A percentile compares a stretch with the other conserved stretches of the same genome.
phyloP scores from a whole-genome alignment of 2,113 vertebrate species.

The Tychaedon coryphoeus region DNA sequence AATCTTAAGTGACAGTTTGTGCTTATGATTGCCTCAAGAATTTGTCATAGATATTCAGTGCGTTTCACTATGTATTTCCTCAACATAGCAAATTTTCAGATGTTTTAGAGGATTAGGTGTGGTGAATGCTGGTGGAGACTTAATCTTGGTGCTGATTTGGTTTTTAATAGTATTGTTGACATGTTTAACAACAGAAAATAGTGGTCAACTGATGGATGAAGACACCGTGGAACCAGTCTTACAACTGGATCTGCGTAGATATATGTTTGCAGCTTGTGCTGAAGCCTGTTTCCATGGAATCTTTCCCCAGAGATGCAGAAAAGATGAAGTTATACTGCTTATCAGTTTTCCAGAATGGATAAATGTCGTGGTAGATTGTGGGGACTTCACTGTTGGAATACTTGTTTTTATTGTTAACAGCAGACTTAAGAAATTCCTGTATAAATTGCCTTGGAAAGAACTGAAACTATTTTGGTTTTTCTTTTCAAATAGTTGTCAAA shows the following conservation, averaged over 20 bases:
- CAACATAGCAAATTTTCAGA: not conserved
- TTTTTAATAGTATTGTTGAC: not conserved
- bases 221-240: not conserved
- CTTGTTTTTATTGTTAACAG: not conserved
- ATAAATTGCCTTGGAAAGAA: not conserved
- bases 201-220: not conserved
- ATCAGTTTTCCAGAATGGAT: not conserved
- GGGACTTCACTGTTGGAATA: not conserved
- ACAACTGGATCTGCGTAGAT: not conserved
- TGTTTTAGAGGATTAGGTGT: not conserved
- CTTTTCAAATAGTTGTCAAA: not conserved
- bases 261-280: not conserved
- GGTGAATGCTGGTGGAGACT: not conserved
- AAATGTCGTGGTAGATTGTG: not conserved
- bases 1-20: not conserved
- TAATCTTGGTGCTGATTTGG: not conserved
- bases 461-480: not conserved
- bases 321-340: not conserved
- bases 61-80: not conserved
- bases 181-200: not conserved
- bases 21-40: not conserved
- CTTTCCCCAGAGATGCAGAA: not conserved
- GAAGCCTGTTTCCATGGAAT: not conserved
- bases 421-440: not conserved
- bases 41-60: not conserved